Percentiles rank a stretch among this genome's conserved stretches.
Conservation (phyloP, 2,797 vertebrate genomes). For the Mico argentatus region DNA sequence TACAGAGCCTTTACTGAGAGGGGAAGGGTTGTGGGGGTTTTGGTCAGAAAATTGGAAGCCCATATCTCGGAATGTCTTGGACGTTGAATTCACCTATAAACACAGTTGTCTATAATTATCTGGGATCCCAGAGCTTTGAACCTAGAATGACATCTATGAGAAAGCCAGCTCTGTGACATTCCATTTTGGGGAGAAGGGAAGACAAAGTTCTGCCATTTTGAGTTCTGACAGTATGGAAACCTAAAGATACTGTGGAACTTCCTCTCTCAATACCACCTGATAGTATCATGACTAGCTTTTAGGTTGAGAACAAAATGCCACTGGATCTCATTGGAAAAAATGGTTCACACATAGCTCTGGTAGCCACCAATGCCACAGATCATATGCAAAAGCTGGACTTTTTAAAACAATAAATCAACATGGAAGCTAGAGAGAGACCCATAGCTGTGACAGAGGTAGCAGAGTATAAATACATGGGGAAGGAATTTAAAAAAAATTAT, state of each 20-base stretch:
- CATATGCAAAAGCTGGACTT: not conserved
- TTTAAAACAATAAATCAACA: not conserved
- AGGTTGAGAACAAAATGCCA: not conserved
- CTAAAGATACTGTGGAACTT: not conserved
- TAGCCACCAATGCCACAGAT: not conserved
- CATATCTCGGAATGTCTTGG: not conserved
- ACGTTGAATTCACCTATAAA: not conserved
- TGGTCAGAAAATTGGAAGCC: not conserved
- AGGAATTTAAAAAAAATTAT: not conserved
- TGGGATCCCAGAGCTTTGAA: not conserved
- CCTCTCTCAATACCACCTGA: not conserved
- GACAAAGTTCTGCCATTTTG: not conserved
- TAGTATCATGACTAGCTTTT: not conserved
- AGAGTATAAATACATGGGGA: not conserved
- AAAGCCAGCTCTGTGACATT: not conserved
- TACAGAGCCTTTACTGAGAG: not conserved
- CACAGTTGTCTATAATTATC: accelerated
- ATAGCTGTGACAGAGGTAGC: not conserved
- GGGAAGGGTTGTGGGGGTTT: accelerated
- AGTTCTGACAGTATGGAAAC: not conserved
- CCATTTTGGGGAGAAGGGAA: not conserved
- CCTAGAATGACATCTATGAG: not conserved
- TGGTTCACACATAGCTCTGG: not conserved
- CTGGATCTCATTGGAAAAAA: not conserved
- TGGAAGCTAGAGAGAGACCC: not conserved